Base-by-base conservation (phyloP, 1,140 invertebrate species). In the Drosophila ambigua region DNA sequence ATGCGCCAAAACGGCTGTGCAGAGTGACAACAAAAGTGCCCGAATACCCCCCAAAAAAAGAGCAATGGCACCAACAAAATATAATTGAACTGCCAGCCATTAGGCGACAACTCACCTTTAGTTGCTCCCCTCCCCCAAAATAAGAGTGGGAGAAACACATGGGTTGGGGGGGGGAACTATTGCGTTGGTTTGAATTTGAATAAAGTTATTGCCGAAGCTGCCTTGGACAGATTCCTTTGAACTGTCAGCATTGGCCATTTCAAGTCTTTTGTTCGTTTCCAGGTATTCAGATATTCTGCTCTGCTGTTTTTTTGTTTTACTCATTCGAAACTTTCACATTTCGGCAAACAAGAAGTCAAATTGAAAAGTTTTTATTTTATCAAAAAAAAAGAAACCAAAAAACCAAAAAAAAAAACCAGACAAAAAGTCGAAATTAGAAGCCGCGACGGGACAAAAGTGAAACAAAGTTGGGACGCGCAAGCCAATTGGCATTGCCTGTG, bases 361-460 rank as follows among this genome's bases (percentile, higher is more conserved):
- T 81, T 64, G 68, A 81, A 81, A 81, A 81, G 73, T 81, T 81
- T 81, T 81, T 73, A 52, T 77, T 73, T 81, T 72, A 45, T 55
- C 53, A 62, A 62, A 54, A 26, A 44, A 35, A 31, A 61, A 31
- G 54, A 79, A 52, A 78, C 20, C 16, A 0, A 16, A 16, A 16
- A 16, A 16, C 0, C 16, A 0, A 20, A 20, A 20, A 20, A 16
- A 20, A 20, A 39, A 55, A 61, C 67, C 41, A 51, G 16, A 31
- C 48, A 64, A 71, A 60, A 68, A 77, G 55, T 8, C 48, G 54
- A 77, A 76, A 77, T 75, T 76, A 77, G 64, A 68, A 76, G 73
- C 72, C 62, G 72, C 72, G 64, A 23, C 31, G 16, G 63, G 54
- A 59, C 48, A 63, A 50, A 69, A 69, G 63, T 69, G 64, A 77